Evolutionary conservation across 2,888 invertebrate genomes (phyloP), one percentile per base, ranked within the genome.

Genomic region (Megamerina dolium): DNA sequence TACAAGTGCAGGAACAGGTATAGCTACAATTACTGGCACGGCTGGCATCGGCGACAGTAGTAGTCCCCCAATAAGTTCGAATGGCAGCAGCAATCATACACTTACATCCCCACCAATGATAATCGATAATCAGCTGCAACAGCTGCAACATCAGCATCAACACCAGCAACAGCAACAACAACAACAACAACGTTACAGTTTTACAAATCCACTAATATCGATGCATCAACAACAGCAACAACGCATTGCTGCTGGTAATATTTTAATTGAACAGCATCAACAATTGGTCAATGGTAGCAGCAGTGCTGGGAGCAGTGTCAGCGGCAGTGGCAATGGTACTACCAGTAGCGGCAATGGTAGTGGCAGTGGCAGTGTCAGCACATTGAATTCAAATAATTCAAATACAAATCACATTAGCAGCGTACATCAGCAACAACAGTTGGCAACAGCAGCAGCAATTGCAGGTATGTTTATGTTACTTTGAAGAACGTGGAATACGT

Each of bases 11-110:
- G 21, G 55, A 21, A 45, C 54, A 14, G 39, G 52, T 41, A 37
- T 55, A 26, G 13, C 55, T 43, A 46, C 53, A 31, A 37, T 12
- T 14, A 30, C 30, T 32, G 36, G 21, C 32, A 6, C 30, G 30
- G 36, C 20, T 31, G 5, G 27, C 19, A 32, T 13, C 16, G 41
- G 47, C 31, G 53, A 46, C 43, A 60, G 57, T 16, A 50, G 42
- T 35, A 57, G 55, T 48, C 59, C 60, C 50, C 61, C 66, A 21
- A 57, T 65, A 41, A 64, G 63, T 45, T 67, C 66, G 52, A 68
- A 68, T 57, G 68, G 67, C 56, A 66, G 67, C 45, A 61, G 65
- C 54, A 66, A 64, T 59, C 66, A 64, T 47, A 67, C 66, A 27
- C 55, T 68, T 26, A 65, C 63, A 41, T n/a, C n/a, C n/a, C 63